Evolutionary conservation across 2,888 invertebrate species (phyloP).

Genomic region (Labia minor): DNA sequence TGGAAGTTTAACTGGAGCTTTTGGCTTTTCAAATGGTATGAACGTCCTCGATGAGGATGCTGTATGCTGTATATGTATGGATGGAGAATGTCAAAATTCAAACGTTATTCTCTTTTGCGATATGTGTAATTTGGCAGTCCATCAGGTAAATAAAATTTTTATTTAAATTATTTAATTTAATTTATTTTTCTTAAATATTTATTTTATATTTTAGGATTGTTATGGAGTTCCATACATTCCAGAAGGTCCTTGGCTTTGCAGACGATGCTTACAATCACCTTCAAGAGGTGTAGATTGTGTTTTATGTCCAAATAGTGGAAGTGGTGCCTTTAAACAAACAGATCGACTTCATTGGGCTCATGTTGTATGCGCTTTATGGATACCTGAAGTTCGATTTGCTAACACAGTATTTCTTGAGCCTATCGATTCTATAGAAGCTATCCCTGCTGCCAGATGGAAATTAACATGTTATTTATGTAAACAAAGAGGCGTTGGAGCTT

Average conservation of each 20-base stretch:
- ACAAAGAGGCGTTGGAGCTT: slow-evolving; percentile 83
- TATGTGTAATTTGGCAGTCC: slow-evolving; percentile 98
- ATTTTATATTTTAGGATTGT: slow-evolving; percentile 54
- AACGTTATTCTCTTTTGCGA: slow-evolving; percentile 99
- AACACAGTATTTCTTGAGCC: slow-evolving; percentile 97
- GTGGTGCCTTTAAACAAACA: slow-evolving; percentile 95
- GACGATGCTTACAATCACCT: slow-evolving; percentile 91
- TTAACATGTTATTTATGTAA: slow-evolving; percentile 96
- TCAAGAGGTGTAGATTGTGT: slow-evolving; percentile 92
- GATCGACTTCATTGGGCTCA: slow-evolving; percentile 95
- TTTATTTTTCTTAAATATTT: too few relatives aligned
- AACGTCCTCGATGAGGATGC: slow-evolving; percentile 93
- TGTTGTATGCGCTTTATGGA: slow-evolving; percentile 97
- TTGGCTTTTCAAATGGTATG: not conserved
- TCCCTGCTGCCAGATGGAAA: slow-evolving; percentile 91
- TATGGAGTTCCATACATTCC: slow-evolving; percentile 97
- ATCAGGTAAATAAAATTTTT: slow-evolving; percentile 48
- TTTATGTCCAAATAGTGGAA: slow-evolving; percentile 91
- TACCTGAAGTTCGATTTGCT: slow-evolving; percentile 94
- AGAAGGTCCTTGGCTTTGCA: slow-evolving; percentile 95
- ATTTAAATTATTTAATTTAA: slow-evolving; percentile 15
- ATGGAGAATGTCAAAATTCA: slow-evolving; percentile 96
- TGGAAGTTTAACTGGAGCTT: not conserved
- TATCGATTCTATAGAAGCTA: slow-evolving; percentile 91
- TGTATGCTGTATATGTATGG: slow-evolving; percentile 97